Conservation (phyloP, 2,797 vertebrate species). For the Arremon brunneinucha region DNA sequence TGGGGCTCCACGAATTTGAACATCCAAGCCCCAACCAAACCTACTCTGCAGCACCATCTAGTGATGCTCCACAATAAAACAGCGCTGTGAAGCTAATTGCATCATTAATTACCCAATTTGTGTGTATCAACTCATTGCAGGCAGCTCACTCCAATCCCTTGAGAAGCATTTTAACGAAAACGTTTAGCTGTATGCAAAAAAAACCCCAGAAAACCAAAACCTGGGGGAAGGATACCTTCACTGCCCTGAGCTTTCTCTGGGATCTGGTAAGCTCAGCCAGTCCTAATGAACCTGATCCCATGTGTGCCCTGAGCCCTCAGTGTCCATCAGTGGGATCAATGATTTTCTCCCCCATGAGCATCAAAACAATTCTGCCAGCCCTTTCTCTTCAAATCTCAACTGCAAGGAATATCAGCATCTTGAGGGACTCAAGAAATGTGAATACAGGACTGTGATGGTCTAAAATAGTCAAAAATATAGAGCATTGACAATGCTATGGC, state of each 20-base stretch:
- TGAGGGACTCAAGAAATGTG: not conserved
- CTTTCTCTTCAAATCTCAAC: not conserved
- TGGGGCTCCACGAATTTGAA: not conserved
- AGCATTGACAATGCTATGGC: not conserved
- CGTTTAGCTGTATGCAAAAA: not conserved
- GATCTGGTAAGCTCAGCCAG: not conserved
- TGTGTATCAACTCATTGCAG: not conserved
- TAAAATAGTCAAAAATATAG: rapidly evolving
- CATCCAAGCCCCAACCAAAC: not conserved
- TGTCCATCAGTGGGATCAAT: no score
- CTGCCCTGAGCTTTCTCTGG: rapidly evolving
- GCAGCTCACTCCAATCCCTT: not conserved
- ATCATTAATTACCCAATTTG: not conserved
- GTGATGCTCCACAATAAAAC: not conserved
- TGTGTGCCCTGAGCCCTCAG: rapidly evolving
- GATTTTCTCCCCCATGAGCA: not conserved
- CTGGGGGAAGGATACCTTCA: not conserved
- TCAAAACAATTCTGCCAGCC: not conserved
- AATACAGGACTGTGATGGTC: rapidly evolving
- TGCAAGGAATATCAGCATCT: not conserved
- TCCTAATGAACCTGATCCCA: not conserved
- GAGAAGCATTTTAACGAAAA: not conserved
- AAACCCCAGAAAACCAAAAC: not conserved
- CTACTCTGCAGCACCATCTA: conserved; percentile 33
- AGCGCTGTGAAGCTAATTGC: not conserved